Evolutionary conservation across 2,888 invertebrate species (phyloP), one percentile per base, ranked within the genome.

Genomic region (Elysia crispata): DNA sequence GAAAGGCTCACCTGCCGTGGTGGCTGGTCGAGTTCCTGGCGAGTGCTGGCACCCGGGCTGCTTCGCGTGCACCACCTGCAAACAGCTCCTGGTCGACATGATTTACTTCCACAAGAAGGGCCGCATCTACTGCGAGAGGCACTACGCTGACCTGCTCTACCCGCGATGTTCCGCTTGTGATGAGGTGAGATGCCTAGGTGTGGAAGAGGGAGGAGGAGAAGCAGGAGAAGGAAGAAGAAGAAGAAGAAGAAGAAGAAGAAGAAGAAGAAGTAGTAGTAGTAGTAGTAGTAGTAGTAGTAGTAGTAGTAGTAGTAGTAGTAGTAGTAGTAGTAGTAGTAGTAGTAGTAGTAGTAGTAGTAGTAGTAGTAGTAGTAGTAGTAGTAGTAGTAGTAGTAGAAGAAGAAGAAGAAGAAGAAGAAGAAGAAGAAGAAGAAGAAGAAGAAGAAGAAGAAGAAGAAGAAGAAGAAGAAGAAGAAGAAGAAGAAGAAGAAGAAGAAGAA

Each of bases 131-230:
- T 99, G 99, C 93, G 98, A 98, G 1, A 94, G 99, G 73, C 99
- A 99, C 92, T 98, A 99, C 92, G 98, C 99, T 0, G 99, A 99
- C 94, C 96, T 96, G 8, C 94, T 98, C 85, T 99, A 99, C 92
- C 99, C 99, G 0, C 93, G 99, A 85, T 99, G 99, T 92, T 97
- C 97, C 1, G 97, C 97, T 70, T 99, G 99, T 92, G 98, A 99
- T 94, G 99, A 99, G 95, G 97, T 97, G 91, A 93, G 92, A n/a
- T n/a, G n/a, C n/a, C n/a, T n/a, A n/a, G n/a, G n/a, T n/a, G n/a
- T n/a, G n/a, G n/a, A n/a, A n/a, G n/a, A n/a, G n/a, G n/a, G n/a
- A n/a, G n/a, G n/a, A n/a, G n/a, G n/a, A n/a, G n/a, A n/a, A n/a
- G n/a, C n/a, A n/a, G n/a, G n/a, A n/a, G n/a, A n/a, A n/a, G n/a